phyloP scores from a whole-genome alignment of 1,140 invertebrate genomes.

The Paraescarpia echinospica region DNA sequence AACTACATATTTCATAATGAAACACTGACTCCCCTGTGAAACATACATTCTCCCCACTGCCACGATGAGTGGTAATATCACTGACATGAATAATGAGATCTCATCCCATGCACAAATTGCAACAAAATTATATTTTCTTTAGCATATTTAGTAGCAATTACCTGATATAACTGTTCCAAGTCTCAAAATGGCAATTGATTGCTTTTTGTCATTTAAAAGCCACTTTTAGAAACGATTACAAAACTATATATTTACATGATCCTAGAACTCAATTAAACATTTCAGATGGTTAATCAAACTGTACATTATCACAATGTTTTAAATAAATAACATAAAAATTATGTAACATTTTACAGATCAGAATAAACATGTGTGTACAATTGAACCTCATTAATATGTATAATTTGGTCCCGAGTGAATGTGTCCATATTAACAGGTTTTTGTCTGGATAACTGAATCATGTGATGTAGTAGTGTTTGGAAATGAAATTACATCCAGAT shows the following conservation, averaged over 20 bases:
- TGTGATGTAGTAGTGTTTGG: no score
- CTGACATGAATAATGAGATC: background rate
- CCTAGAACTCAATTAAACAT: no score
- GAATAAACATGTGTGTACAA: no score
- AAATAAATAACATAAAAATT: no score
- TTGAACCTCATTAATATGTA: no score
- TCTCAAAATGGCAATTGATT: background rate
- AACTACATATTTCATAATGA: conserved; percentile 2
- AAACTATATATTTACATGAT: no score
- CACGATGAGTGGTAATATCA: background rate
- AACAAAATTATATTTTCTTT: background rate
- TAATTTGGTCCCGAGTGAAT: no score
- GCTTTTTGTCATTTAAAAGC: background rate
- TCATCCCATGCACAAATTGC: background rate
- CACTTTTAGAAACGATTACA: background rate
- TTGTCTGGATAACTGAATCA: no score
- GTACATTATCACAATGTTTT: background rate
- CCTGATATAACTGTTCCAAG: background rate
- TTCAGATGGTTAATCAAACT: no score
- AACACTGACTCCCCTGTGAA: background rate
- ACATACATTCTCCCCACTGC: background rate
- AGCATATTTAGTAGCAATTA: background rate
- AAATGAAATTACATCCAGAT: no score
- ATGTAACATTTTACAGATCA: no score
- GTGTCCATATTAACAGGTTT: no score